phyloP scores from a whole-genome alignment of 2,888 invertebrate genomes.

The Thelaira solivaga region DNA sequence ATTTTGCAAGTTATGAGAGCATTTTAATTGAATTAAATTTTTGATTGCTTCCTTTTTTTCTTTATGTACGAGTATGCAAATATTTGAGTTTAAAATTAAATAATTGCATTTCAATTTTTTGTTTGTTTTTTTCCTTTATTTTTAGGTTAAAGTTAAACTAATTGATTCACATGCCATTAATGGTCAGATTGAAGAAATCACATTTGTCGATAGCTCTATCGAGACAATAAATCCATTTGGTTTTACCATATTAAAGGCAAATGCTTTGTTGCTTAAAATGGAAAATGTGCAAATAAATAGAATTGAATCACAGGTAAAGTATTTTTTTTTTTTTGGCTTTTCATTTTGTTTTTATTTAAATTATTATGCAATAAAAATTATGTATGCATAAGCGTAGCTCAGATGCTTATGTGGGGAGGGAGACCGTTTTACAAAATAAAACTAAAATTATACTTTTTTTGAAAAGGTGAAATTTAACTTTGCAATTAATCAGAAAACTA shows the following conservation, averaged over 20 bases:
- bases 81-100: background rate
- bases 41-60: background rate
- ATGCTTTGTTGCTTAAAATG: conserved; percentile 81
- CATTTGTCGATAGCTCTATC: conserved; percentile 81
- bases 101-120: conserved; percentile 1
- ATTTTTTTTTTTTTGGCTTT: background rate
- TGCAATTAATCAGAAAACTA: no score
- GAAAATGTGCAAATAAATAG: conserved; percentile 80
- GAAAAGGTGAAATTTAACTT: no score
- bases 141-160: conserved; percentile 75
- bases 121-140: conserved; percentile 10
- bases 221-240: conserved; percentile 83
- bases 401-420: no score
- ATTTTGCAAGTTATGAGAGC: conserved; percentile 15
- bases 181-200: conserved; percentile 84
- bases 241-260: conserved; percentile 84
- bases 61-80: background rate
- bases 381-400: no score
- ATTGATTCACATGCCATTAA: conserved; percentile 82
- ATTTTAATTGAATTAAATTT: conserved; percentile 28
- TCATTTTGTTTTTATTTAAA: no score
- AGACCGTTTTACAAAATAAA: no score
- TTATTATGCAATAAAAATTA: background rate
- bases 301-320: conserved; percentile 78
- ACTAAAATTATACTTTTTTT: no score